Percentiles rank a stretch among this genome's conserved stretches.
These are phyloP conservation scores for Urophycis tenuis DNA, from an alignment of 2,797 vertebrate genomes.

Conservation along the genomic window DNA sequence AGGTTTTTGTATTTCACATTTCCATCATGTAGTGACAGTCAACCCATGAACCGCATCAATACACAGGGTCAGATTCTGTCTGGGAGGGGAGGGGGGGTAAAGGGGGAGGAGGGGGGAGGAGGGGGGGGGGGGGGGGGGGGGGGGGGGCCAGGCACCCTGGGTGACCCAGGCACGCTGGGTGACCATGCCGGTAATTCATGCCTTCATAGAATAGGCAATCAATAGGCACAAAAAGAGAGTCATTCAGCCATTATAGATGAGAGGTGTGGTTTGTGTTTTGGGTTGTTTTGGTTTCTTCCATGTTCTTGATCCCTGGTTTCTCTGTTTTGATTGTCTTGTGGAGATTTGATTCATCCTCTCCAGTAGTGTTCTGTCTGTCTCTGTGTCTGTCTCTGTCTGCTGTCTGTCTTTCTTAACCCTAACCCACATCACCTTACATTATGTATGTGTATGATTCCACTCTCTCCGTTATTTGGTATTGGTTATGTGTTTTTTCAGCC, in stretches of 20 bases:
- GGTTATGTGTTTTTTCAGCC: neutral
- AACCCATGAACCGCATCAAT: too few relatives aligned
- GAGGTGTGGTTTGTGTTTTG: neutral
- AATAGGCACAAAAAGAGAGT: too few relatives aligned
- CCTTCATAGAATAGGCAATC: too few relatives aligned
- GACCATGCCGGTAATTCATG: neutral
- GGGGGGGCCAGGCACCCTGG: neutral
- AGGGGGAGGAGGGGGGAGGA: neutral
- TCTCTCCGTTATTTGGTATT: neutral
- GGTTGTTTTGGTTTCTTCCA: neutral
- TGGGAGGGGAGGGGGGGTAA: neutral
- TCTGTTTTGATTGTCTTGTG: too few relatives aligned
- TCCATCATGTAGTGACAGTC: neutral
- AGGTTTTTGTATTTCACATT: neutral
- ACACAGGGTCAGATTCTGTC: neutral
- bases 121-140: neutral
- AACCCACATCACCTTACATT: neutral
- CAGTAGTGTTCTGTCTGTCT: neutral
- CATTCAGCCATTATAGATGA: too few relatives aligned
- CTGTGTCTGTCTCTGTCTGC: neutral
- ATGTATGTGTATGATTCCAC: neutral
- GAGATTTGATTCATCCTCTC: neutral
- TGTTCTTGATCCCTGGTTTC: neutral
- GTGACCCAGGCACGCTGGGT: neutral
- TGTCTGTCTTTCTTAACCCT: neutral